Base-by-base conservation (phyloP, 2,113 vertebrate species). In the Fregata magnificens region DNA sequence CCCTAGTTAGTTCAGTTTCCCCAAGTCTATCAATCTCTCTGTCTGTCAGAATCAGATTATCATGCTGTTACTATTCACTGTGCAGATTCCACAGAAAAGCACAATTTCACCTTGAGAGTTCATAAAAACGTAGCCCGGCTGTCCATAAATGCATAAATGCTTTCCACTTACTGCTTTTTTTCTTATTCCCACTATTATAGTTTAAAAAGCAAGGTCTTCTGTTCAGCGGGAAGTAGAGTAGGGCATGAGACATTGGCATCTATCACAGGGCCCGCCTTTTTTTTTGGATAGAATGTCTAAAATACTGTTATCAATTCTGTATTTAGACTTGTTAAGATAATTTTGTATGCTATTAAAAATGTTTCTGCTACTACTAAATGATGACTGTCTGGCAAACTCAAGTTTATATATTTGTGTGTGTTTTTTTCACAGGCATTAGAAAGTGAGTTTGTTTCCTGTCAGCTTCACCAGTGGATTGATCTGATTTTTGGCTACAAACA, bases 381-480 rank as follows among this genome's bases (percentile, higher is more conserved):
- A 38, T 69, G 47, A 56, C 28, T 56, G 0, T 55, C 6, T 81
- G 61, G 11, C 19, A 69, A 80, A 86, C 66, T 93, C 28, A 90
- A 26, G 8, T 53, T 77, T 56, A 31, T 82, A 1, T 73, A 28
- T 80, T 94, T 90, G 11, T 59, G 24, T 80, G 56, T 70, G 0
- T 0, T 22, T 82, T 90, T 88, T 83, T 97, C 96, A 16, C 97
- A 99, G 99, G 99, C 99, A 2, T 97, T 99, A 94, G 99, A 99
- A 98, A 99, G 99, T 80, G 99, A 99, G 96, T 99, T 99, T 98
- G 99, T 99, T 96, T 99, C 99, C 82, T 99, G 99, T 98, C 99
- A 99, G 97, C 99, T 99, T 86, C 99, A 99, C 98, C 99, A 99
- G 95, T 99, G 99, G 99, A 99, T 99, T 86, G 99, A 99, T 97